phyloP scores from a whole-genome alignment of 2,797 vertebrate genomes.

The Falco peregrinus region DNA sequence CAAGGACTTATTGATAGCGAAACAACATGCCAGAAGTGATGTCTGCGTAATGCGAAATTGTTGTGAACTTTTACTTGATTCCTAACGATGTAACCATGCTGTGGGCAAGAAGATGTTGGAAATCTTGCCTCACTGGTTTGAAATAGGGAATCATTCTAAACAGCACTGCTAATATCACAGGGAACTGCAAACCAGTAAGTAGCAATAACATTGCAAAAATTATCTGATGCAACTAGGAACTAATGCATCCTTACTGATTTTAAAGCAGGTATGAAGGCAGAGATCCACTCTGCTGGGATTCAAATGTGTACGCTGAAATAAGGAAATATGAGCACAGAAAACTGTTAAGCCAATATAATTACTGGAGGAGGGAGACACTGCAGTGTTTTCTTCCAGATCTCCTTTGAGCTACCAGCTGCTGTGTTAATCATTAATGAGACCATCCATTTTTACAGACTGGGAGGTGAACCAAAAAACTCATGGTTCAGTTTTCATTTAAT shows the following conservation, averaged over 20 bases:
- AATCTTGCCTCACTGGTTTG: background rate
- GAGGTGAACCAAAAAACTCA: slow-evolving; percentile 69
- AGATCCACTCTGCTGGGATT: background rate
- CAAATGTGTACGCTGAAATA: background rate
- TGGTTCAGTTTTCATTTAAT: slow-evolving; percentile 74
- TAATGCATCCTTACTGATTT: background rate
- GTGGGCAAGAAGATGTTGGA: background rate
- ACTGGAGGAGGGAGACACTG: background rate
- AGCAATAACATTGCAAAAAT: background rate
- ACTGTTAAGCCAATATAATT: background rate
- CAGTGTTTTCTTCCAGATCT: slow-evolving; percentile 5
- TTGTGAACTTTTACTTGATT: background rate
- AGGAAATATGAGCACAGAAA: background rate
- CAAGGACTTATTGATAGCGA: background rate
- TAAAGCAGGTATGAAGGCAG: background rate
- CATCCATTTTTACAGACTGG: slow-evolving; percentile 64
- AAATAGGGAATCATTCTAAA: slow-evolving; percentile 6
- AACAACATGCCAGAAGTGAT: background rate
- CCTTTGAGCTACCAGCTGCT: slow-evolving; percentile 54
- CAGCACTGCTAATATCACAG: background rate
- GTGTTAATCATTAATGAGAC: slow-evolving; percentile 72
- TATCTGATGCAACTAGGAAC: background rate
- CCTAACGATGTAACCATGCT: background rate
- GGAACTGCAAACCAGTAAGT: background rate
- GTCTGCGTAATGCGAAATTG: background rate